A percentile compares a stretch with the other conserved stretches of the same genome.
Conservation (phyloP, 2,113 vertebrate species). For the Aspidoscelis tigris region DNA sequence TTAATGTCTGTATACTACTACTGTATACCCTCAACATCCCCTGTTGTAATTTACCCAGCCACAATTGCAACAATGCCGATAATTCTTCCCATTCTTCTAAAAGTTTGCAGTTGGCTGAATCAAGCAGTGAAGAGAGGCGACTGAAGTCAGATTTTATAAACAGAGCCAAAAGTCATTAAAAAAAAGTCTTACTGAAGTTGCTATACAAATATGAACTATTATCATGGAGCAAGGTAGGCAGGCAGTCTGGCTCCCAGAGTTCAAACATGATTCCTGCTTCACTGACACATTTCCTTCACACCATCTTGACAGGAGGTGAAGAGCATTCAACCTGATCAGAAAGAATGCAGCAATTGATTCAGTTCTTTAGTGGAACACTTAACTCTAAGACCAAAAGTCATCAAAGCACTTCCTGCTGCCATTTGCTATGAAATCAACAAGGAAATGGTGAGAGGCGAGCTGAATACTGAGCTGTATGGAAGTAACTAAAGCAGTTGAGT, state of each 20-base stretch:
- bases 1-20: background rate
- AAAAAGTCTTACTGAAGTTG: background rate
- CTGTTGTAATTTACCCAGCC: no score
- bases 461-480: background rate
- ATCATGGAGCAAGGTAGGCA: slow-evolving; percentile 19
- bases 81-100: slow-evolving; percentile 24
- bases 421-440: slow-evolving; percentile 26
- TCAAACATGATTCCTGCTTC: slow-evolving; percentile 27
- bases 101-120: slow-evolving; percentile 1
- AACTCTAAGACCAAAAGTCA: slow-evolving; percentile 32
- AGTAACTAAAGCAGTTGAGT: background rate
- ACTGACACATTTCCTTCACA: slow-evolving; percentile 2
- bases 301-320: slow-evolving; percentile 28
- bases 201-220: slow-evolving; percentile 33
- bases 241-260: slow-evolving; percentile 27
- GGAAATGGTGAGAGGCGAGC: rapidly evolving
- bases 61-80: background rate
- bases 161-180: background rate
- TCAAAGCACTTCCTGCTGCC: slow-evolving; percentile 31
- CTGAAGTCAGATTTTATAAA: background rate
- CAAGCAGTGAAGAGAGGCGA: slow-evolving; percentile 3
- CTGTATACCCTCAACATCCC: no score
- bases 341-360: slow-evolving; percentile 10
- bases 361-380: slow-evolving; percentile 22
- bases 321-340: slow-evolving; percentile 35